These are phyloP conservation scores for Rhineura floridana DNA, from an alignment of 2,113 vertebrate species.

Conservation along the genomic window DNA sequence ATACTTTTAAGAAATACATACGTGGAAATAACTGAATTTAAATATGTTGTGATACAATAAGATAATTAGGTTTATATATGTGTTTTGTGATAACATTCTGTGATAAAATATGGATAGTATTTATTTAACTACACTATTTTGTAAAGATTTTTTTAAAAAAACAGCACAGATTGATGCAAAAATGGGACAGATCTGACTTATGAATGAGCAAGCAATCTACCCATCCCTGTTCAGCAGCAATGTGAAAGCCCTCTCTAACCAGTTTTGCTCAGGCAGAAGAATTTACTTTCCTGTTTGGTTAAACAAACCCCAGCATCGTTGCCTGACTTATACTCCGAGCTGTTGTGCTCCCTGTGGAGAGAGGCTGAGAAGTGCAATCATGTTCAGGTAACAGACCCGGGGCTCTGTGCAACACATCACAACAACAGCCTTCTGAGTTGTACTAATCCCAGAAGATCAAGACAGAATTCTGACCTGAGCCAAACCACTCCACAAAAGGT, in stretches of 20 bases:
- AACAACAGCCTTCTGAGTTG: neutral
- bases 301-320: neutral
- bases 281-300: neutral
- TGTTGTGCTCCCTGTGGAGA: neutral
- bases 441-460: neutral
- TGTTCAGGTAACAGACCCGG: neutral
- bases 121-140: too few relatives aligned
- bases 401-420: neutral
- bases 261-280: neutral
- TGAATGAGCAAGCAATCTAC: neutral
- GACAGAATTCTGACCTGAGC: conserved; percentile 14
- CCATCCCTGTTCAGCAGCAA: too few relatives aligned
- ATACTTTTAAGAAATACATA: too few relatives aligned
- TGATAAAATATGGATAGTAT: too few relatives aligned
- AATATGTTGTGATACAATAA: too few relatives aligned
- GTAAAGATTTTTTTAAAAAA: neutral
- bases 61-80: too few relatives aligned
- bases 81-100: too few relatives aligned
- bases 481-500: neutral
- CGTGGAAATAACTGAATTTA: too few relatives aligned
- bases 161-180: neutral
- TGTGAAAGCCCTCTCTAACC: neutral
- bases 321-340: accelerated
- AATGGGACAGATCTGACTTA: too few relatives aligned
- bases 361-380: neutral